phyloP scores from a whole-genome alignment of 2,113 vertebrate species.

The Bothrops jararaca region DNA sequence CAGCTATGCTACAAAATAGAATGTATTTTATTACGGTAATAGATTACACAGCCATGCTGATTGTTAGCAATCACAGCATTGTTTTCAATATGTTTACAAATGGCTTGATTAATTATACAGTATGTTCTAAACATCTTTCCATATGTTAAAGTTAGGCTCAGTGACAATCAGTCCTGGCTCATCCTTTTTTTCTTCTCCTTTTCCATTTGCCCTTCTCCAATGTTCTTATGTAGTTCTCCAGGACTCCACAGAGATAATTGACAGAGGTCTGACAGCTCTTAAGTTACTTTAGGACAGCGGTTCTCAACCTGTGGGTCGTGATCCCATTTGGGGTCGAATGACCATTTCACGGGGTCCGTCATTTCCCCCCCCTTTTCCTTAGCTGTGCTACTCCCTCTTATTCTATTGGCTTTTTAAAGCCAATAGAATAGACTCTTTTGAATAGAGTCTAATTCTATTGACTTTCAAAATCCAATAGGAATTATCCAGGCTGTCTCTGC shows the following conservation, averaged over 20 bases:
- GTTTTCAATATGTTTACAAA: not conserved
- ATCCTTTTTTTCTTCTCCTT: not conserved
- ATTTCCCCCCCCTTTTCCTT: too few species aligned
- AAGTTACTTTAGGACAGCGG: too few species aligned
- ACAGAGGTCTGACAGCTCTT: not conserved
- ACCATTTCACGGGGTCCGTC: too few species aligned
- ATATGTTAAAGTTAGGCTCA: not conserved
- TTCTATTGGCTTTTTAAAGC: too few species aligned
- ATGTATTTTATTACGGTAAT: not conserved
- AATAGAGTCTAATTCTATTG: too few species aligned
- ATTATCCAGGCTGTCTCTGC: too few species aligned
- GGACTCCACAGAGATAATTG: not conserved
- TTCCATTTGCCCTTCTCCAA: not conserved
- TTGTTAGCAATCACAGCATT: not conserved
- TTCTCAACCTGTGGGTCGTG: too few species aligned
- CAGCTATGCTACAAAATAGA: not conserved
- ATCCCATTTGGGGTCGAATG: too few species aligned
- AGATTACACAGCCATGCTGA: not conserved
- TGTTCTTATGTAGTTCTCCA: not conserved
- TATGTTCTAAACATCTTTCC: not conserved
- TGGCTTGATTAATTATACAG: not conserved
- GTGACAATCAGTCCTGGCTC: not conserved
- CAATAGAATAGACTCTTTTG: too few species aligned
- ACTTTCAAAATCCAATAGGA: too few species aligned
- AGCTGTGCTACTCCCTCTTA: too few species aligned